A percentile compares a stretch with the other conserved stretches of the same genome.
Conservation (phyloP, 2,888 invertebrate species). For the Chydorus sphaericus region DNA sequence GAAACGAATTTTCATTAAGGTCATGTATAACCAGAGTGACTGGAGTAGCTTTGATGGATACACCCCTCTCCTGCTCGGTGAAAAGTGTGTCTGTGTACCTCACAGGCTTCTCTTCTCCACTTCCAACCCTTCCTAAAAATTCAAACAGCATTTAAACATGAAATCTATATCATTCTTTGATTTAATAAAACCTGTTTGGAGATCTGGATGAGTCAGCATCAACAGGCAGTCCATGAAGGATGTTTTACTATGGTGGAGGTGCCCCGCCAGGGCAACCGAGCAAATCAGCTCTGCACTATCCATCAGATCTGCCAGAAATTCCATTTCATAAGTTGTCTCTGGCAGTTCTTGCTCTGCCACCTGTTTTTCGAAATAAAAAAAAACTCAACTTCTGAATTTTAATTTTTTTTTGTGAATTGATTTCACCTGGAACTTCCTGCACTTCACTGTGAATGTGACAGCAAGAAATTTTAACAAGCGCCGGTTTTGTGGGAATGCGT, state of each 20-base stretch:
- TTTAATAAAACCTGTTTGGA: constrained; percentile 13
- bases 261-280: constrained; percentile 89
- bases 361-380: no score
- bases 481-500: no score
- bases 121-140: background rate
- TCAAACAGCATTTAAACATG: no score
- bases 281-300: constrained; percentile 89
- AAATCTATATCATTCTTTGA: no score
- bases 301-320: constrained; percentile 95
- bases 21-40: constrained; percentile 87
- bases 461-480: no score
- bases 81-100: constrained; percentile 92
- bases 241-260: constrained; percentile 97
- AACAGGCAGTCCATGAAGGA: constrained; percentile 94
- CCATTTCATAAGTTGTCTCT: constrained; percentile 86
- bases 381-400: no score
- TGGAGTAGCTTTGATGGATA: constrained; percentile 92
- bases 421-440: constrained; percentile 74
- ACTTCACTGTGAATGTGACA: no score
- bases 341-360: constrained; percentile 71
- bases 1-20: constrained; percentile 86
- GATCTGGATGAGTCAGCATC: constrained; percentile 87
- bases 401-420: background rate
- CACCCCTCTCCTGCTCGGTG: constrained; percentile 93
- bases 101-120: constrained; percentile 39